phyloP scores from a whole-genome alignment of 1,140 invertebrate genomes.

The Drosophila jambulina region DNA sequence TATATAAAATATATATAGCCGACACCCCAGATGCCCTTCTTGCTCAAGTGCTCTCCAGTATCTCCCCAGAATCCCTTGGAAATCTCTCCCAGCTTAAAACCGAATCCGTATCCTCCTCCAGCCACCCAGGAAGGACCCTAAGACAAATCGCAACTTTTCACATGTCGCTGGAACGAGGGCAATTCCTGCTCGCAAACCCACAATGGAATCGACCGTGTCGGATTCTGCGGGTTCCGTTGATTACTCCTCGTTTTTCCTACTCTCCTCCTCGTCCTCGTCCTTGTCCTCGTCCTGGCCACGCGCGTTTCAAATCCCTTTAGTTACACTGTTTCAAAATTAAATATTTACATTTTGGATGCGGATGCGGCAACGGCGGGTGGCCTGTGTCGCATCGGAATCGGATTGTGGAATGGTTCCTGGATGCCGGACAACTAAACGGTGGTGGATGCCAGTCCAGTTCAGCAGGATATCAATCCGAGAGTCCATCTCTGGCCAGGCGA shows the following conservation, averaged over 20 bases:
- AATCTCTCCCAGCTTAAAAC: slow-evolving; percentile 8
- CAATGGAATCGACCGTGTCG: slow-evolving; percentile 64
- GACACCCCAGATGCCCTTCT: not conserved
- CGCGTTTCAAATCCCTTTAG: slow-evolving; percentile 83
- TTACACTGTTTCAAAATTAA: slow-evolving; percentile 83
- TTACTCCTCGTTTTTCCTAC: slow-evolving; percentile 42
- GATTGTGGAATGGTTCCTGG: slow-evolving; percentile 13
- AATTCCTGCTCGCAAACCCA: slow-evolving; percentile 27
- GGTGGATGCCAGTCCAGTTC: not conserved
- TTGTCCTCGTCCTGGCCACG: slow-evolving; percentile 39
- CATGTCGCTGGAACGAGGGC: slow-evolving; percentile 64
- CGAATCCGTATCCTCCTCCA: slow-evolving; percentile 24
- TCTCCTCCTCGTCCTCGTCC: not conserved
- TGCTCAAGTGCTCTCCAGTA: not conserved
- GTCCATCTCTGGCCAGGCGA: not conserved
- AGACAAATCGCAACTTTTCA: slow-evolving; percentile 66
- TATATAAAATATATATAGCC: not conserved
- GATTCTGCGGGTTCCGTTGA: slow-evolving; percentile 82
- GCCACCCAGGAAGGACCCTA: slow-evolving; percentile 6
- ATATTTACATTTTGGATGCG: slow-evolving; percentile 81
- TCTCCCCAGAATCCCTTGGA: not conserved
- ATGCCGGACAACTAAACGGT: slow-evolving; percentile 26
- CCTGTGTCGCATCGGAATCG: slow-evolving; percentile 9
- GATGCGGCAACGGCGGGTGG: slow-evolving; percentile 29
- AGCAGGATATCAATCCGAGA: not conserved